A percentile compares a stretch with the other conserved stretches of the same genome.
phyloP scores from a whole-genome alignment of 1,140 invertebrate genomes.

The Thalassaphorura encarpata region DNA sequence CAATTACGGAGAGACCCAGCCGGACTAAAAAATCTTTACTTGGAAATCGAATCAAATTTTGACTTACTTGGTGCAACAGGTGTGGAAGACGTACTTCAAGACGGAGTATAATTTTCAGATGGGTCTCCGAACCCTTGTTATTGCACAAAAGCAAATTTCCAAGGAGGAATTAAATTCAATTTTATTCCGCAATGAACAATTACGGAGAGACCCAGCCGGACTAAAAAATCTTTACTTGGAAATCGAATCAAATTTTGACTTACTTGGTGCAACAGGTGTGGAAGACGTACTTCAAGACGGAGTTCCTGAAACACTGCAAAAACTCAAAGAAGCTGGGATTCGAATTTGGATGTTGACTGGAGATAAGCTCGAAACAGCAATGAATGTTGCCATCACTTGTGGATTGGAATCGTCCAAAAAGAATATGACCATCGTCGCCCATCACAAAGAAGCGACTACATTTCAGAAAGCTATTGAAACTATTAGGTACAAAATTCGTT shows the following conservation, averaged over 20 bases:
- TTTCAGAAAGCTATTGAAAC: neutral
- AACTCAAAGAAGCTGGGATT: conserved; percentile 57
- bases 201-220: neutral
- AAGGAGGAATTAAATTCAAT: neutral
- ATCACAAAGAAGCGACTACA: neutral
- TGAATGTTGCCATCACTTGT: conserved; percentile 61
- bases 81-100: conserved; percentile 72
- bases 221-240: neutral
- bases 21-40: neutral
- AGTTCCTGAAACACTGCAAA: conserved; percentile 61
- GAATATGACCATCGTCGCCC: neutral
- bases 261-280: conserved; percentile 61
- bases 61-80: conserved; percentile 59
- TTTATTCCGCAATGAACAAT: neutral
- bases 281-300: conserved; percentile 72
- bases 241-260: conserved; percentile 39
- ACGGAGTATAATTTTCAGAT: conserved; percentile 47
- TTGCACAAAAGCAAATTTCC: neutral
- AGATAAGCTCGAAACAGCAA: conserved; percentile 66
- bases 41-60: conserved; percentile 34
- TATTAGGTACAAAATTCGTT: neutral
- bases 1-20: neutral
- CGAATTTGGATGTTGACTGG: conserved; percentile 81
- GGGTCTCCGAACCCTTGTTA: neutral
- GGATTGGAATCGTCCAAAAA: conserved; percentile 38